These are phyloP conservation scores for Trichonephila clavipes DNA, from an alignment of 1,140 invertebrate species.

Conservation along the genomic window DNA sequence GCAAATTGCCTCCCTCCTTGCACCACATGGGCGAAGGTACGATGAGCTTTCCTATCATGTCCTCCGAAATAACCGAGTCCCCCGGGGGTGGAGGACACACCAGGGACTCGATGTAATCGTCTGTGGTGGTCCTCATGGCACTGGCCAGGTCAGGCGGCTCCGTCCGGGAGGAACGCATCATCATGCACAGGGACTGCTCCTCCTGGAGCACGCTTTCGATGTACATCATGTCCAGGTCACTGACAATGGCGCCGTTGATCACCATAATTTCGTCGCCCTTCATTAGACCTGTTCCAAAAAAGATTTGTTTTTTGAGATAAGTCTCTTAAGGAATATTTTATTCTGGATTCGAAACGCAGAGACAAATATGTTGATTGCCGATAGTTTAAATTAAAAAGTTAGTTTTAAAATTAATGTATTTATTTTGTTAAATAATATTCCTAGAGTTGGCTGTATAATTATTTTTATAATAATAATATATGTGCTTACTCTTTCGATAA, in stretches of 20 bases:
- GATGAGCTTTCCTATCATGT: slow-evolving; percentile 96
- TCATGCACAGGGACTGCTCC: slow-evolving; percentile 96
- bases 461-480: no score
- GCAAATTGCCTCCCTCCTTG: slow-evolving; percentile 82
- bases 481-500: no score
- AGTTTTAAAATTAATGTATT: no score
- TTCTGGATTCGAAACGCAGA: no score
- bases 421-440: no score
- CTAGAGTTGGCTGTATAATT: no score
- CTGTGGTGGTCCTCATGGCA: slow-evolving; percentile 88
- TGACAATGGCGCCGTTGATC: slow-evolving; percentile 98
- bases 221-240: slow-evolving; percentile 99
- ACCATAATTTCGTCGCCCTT: slow-evolving; percentile 99
- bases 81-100: slow-evolving; percentile 96
- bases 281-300: slow-evolving; percentile 87
- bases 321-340: no score
- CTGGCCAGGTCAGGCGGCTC: slow-evolving; percentile 93
- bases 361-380: no score
- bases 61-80: slow-evolving; percentile 95
- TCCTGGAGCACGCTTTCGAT: slow-evolving; percentile 97
- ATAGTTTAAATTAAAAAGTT: no score
- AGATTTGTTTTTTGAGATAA: background rate
- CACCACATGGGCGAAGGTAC: slow-evolving; percentile 96
- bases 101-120: slow-evolving; percentile 96
- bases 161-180: slow-evolving; percentile 97